Conservation (phyloP, 1,140 invertebrate species). For the Drosophila kurseongensis region DNA sequence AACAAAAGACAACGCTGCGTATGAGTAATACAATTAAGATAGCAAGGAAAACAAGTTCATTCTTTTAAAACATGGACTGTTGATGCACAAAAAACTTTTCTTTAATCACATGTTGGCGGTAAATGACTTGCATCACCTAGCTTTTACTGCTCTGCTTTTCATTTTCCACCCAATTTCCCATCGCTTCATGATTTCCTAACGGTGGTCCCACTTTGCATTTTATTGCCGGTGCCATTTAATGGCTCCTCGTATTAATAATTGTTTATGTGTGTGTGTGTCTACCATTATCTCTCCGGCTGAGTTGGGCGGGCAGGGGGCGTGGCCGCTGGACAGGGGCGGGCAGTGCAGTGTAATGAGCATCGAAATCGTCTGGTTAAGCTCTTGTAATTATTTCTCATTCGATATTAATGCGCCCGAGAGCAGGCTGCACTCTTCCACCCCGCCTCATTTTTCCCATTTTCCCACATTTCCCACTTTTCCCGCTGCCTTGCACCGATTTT, state of each 20-base stretch:
- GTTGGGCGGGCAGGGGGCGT: neutral
- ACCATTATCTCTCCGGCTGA: conserved; percentile 2
- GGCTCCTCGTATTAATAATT: conserved; percentile 41
- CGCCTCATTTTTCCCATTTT: neutral
- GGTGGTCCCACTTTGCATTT: conserved; percentile 23
- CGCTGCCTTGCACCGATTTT: neutral
- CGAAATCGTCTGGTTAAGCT: conserved; percentile 48
- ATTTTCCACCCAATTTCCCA: conserved; percentile 1
- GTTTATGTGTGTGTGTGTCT: conserved; percentile 27
- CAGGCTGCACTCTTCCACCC: conserved; percentile 23
- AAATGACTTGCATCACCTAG: neutral
- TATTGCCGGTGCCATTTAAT: conserved; percentile 40
- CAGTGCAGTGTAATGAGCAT: conserved; percentile 41
- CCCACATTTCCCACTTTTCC: neutral
- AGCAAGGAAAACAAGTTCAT: neutral
- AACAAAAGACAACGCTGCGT: neutral
- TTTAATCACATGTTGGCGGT: neutral
- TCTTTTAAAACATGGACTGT: too few relatives aligned
- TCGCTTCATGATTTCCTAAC: neutral
- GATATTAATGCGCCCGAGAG: conserved; percentile 49
- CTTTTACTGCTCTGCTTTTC: neutral
- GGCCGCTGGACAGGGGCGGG: neutral
- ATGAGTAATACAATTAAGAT: neutral
- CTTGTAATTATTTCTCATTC: conserved; percentile 55
- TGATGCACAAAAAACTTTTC: neutral